Conservation (phyloP, 2,113 vertebrate genomes). For the Tringa solitaria region DNA sequence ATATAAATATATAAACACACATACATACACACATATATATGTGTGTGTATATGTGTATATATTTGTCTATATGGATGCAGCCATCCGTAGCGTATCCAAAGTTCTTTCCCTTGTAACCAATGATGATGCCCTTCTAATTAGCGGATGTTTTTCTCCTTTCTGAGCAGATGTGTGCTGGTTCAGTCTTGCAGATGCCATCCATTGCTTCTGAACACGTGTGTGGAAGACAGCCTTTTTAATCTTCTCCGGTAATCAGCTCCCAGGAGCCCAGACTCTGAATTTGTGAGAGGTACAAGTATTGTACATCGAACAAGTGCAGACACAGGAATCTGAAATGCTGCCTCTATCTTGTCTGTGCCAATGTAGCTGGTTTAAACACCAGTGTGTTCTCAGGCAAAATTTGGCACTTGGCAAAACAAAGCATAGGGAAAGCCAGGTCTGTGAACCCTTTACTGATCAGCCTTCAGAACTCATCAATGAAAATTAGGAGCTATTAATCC, state of each 20-base stretch:
- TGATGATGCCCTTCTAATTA: slow-evolving; percentile 46
- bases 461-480: slow-evolving; percentile 61
- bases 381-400: slow-evolving; percentile 42
- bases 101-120: slow-evolving; percentile 16
- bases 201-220: slow-evolving; percentile 59
- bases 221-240: slow-evolving; percentile 67
- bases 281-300: slow-evolving; percentile 14
- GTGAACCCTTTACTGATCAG: slow-evolving; percentile 61
- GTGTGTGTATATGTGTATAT: background rate
- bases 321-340: background rate
- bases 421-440: slow-evolving; percentile 46
- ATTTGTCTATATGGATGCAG: background rate
- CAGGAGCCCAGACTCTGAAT: slow-evolving; percentile 50
- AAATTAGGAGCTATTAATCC: slow-evolving; percentile 66
- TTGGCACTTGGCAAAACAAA: slow-evolving; percentile 44
- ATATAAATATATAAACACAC: background rate
- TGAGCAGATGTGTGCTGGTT: slow-evolving; percentile 9
- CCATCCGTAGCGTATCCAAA: background rate
- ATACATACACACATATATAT: background rate
- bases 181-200: slow-evolving; percentile 45
- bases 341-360: background rate
- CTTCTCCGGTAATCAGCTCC: slow-evolving; percentile 69
- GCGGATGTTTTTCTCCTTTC: slow-evolving; percentile 61
- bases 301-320: background rate
- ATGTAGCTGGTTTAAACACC: background rate